Evolutionary conservation across 2,797 vertebrate genomes (phyloP), one percentile per base, ranked within the genome.

Genomic region (Tympanoctomys barrerae): DNA sequence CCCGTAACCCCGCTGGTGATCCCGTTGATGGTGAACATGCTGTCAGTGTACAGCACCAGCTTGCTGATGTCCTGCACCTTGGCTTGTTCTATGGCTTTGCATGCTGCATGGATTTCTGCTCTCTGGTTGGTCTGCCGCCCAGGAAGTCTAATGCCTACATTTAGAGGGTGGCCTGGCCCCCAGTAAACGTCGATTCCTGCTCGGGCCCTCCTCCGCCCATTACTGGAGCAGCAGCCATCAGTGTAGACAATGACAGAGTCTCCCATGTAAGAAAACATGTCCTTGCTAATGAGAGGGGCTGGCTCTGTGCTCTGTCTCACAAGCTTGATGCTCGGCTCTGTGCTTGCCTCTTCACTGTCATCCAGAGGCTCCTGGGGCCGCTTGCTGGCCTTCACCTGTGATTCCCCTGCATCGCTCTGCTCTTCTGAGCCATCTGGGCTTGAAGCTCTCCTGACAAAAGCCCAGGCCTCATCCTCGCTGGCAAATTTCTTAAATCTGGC

Each of bases 21-120:
- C 36, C 99, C 99, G 1, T 99, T 99, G 98, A 99, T 99, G 1
- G 99, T 99, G 89, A 99, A 99, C 98, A 99, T 99, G 98, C 99
- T 99, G 97, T 99, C 99, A 0, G 99, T 99, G 98, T 99, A 99
- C 39, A 99, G 98, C 57, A 99, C 99, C 86, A 99, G 66, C 95
- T 99, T 99, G 96, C 98, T 98, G 89, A 99, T 99, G 97, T 99
- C 98, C 73, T 98, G 98, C 80, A 99, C 98, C 98, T 98, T 99
- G 68, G 99, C 99, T 92, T 99, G 99, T 82, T 99, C 98, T 94
- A 99, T 98, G 5, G 99, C 99, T 98, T 96, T 99, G 98, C 99
- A 99, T 86, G 99, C 99, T 39, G 99, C 99, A n/a, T n/a, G n/a
- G n/a, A n/a, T n/a, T n/a, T n/a, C n/a, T n/a, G n/a, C n/a, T n/a